Evolutionary conservation across 2,888 invertebrate species (phyloP).

Genomic region (Dichetophora obliterata): DNA sequence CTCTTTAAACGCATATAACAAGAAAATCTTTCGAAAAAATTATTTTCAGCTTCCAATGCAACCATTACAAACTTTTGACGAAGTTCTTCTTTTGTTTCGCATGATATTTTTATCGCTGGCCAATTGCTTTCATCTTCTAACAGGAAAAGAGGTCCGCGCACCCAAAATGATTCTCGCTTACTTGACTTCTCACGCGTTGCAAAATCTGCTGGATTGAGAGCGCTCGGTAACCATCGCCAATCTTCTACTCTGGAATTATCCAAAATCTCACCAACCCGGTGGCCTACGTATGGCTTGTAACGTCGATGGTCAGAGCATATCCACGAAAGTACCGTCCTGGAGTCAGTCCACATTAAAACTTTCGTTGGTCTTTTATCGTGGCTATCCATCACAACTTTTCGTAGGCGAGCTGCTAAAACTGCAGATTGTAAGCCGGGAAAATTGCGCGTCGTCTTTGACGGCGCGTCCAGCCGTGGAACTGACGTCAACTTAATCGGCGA

Average conservation of each 20-base stretch:
- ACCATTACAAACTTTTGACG: too few relatives aligned
- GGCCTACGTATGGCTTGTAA: background rate
- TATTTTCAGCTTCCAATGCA: too few relatives aligned
- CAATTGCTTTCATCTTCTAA: background rate
- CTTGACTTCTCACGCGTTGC: background rate
- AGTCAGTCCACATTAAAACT: background rate
- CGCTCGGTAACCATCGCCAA: constrained; percentile 30
- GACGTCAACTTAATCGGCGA: background rate
- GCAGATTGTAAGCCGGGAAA: too few relatives aligned
- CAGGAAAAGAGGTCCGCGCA: background rate
- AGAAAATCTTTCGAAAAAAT: background rate
- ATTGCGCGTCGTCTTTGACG: too few relatives aligned
- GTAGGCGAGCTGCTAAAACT: background rate
- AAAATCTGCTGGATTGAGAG: constrained; percentile 29
- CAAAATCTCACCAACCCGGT: background rate
- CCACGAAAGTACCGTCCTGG: background rate
- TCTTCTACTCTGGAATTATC: background rate
- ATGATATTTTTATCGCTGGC: background rate
- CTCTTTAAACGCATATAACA: background rate
- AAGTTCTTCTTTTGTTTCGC: background rate
- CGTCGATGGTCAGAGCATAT: background rate
- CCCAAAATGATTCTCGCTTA: background rate
- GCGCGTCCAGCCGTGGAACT: background rate
- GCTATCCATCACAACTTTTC: background rate
- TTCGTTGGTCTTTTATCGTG: too few relatives aligned